phyloP scores from a whole-genome alignment of 2,888 invertebrate genomes.

The Rhodophaea formosa region DNA sequence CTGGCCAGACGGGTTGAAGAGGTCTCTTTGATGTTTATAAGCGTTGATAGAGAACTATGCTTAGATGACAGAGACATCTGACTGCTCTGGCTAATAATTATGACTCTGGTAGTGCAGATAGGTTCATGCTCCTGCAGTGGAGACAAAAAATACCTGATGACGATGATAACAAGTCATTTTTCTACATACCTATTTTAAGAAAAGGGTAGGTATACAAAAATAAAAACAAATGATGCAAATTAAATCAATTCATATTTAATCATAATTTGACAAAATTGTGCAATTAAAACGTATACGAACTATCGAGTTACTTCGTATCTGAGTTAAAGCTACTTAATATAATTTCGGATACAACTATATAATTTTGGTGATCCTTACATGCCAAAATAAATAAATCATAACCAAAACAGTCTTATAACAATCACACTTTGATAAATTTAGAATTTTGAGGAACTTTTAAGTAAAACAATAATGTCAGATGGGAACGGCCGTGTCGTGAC shows the following conservation, averaged over 20 bases:
- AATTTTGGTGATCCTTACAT: background rate
- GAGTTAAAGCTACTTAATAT: background rate
- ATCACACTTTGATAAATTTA: slow-evolving; percentile 31
- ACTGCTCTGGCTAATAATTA: too few relatives aligned
- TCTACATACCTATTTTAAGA: too few relatives aligned
- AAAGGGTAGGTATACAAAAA: too few relatives aligned
- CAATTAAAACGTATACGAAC: background rate
- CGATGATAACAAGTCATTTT: too few relatives aligned
- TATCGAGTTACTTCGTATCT: background rate
- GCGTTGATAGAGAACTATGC: too few relatives aligned
- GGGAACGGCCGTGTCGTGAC: too few relatives aligned
- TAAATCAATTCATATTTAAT: slow-evolving; percentile 19
- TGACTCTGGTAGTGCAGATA: too few relatives aligned
- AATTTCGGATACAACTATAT: background rate
- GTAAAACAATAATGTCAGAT: background rate
- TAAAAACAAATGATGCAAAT: slow-evolving; percentile 3
- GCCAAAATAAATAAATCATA: slow-evolving; percentile 19
- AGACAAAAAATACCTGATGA: too few relatives aligned
- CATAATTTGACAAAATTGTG: slow-evolving; percentile 7
- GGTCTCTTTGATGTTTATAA: too few relatives aligned
- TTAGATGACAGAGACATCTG: too few relatives aligned
- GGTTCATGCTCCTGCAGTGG: too few relatives aligned
- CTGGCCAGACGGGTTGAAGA: too few relatives aligned
- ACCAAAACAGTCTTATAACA: slow-evolving; percentile 37
- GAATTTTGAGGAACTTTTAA: background rate